Conservation (phyloP, 30 jellyfish, hydroid and myxozoan species). For the Cassiopea xamachana region DNA sequence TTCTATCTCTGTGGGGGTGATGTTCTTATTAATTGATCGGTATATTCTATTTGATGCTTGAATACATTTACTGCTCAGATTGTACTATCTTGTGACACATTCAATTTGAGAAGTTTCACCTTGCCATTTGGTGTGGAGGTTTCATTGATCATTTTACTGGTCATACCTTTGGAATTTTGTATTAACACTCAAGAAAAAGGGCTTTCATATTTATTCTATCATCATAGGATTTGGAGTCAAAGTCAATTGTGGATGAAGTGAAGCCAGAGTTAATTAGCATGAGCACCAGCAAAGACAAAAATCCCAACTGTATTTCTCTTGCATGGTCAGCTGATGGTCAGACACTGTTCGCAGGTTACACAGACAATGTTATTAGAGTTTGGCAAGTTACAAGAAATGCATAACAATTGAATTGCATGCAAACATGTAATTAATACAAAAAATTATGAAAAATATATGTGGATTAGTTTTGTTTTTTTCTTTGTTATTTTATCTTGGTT, state of each 20-base stretch:
- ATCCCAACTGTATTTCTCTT: slow-evolving; percentile 84
- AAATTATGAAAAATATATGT: slow-evolving; percentile 37
- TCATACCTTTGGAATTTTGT: neutral
- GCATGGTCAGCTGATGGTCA: slow-evolving; percentile 99
- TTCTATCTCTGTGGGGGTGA: too few relatives aligned
- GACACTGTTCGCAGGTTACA: slow-evolving; percentile 98
- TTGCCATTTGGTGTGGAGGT: too few relatives aligned
- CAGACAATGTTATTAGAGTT: slow-evolving; percentile 90
- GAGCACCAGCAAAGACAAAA: slow-evolving; percentile 71
- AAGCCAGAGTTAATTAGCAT: slow-evolving; percentile 90
- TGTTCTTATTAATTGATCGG: too few relatives aligned
- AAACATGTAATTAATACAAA: slow-evolving; percentile 27
- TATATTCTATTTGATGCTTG: too few relatives aligned
- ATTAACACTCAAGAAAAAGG: neutral
- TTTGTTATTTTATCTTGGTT: neutral
- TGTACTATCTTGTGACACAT: too few relatives aligned
- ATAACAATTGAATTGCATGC: slow-evolving; percentile 26
- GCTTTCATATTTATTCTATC: neutral
- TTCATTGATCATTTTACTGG: neutral
- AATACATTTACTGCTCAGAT: too few relatives aligned
- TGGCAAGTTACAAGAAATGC: slow-evolving; percentile 92
- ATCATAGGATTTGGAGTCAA: slow-evolving; percentile 90
- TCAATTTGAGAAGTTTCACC: too few relatives aligned
- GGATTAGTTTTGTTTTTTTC: neutral
- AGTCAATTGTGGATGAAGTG: slow-evolving; percentile 94